Evolutionary conservation across 2,888 invertebrate species (phyloP).

Genomic region (Ptychoptera albimana): DNA sequence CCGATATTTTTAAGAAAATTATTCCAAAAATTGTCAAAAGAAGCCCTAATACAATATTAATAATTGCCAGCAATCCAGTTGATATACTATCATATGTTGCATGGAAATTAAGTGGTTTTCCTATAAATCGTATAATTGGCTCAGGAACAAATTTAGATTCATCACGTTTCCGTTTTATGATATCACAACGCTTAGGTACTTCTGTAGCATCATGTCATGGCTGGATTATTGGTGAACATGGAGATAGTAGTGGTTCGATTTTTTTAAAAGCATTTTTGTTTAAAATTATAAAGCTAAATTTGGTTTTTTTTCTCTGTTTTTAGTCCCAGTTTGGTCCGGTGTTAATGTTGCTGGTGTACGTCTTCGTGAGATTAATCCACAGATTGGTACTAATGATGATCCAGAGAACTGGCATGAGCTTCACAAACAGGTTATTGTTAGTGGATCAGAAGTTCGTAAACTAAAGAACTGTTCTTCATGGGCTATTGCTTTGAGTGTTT

Average conservation of each 20-base stretch:
- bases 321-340: constrained; percentile 88
- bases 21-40: constrained; percentile 52
- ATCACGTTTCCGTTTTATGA: constrained; percentile 73
- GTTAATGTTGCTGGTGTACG: constrained; percentile 84
- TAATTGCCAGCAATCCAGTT: constrained; percentile 85
- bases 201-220: constrained; percentile 78
- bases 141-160: constrained; percentile 90
- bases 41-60: constrained; percentile 70
- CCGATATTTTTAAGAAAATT: constrained; percentile 72
- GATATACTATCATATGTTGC: constrained; percentile 86
- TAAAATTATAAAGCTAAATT: neutral
- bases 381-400: constrained; percentile 54
- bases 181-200: constrained; percentile 66
- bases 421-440: constrained; percentile 68
- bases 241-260: constrained; percentile 72
- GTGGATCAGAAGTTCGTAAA: constrained; percentile 76
- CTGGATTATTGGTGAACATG: constrained; percentile 90
- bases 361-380: constrained; percentile 58
- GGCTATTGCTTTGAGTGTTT: constrained; percentile 72
- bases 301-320: constrained; percentile 39
- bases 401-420: constrained; percentile 62
- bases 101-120: constrained; percentile 84
- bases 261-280: too few species aligned
- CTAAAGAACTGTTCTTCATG: constrained; percentile 84
- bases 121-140: constrained; percentile 74